phyloP scores from a whole-genome alignment of 2,113 vertebrate genomes.

The Forbesichthys agassizii region DNA sequence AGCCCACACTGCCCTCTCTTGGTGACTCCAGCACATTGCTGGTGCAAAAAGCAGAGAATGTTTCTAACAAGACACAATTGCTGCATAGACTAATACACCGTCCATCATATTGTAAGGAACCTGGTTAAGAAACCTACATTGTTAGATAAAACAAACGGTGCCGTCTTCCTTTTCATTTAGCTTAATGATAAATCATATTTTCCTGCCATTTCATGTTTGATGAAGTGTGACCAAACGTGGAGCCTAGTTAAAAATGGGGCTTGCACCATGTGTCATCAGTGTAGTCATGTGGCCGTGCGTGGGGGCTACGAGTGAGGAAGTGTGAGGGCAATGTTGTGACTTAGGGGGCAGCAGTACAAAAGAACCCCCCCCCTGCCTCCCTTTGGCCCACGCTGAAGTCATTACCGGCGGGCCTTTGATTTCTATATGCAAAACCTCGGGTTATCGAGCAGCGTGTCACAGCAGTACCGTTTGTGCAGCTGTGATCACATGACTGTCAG shows the following conservation, averaged over 20 bases:
- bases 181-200: constrained; percentile 25
- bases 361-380: constrained; percentile 55
- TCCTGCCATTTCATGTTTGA: constrained; percentile 54
- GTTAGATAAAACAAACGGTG: neutral
- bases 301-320: constrained; percentile 59
- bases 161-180: constrained; percentile 35
- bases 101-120: neutral
- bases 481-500: constrained; percentile 44
- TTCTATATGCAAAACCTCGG: constrained; percentile 62
- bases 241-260: constrained; percentile 37
- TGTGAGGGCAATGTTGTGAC: constrained; percentile 56
- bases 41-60: constrained; percentile 36
- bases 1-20: constrained; percentile 81
- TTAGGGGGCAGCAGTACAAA: constrained; percentile 57
- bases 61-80: neutral
- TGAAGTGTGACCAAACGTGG: constrained; percentile 56
- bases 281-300: constrained; percentile 51
- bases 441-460: constrained; percentile 51
- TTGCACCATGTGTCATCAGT: constrained; percentile 53
- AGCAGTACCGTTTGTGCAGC: constrained; percentile 31
- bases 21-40: constrained; percentile 51
- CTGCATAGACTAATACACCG: neutral
- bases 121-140: neutral
- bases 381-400: constrained; percentile 66
- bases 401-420: constrained; percentile 69